Percentiles rank a stretch among this genome's conserved stretches.
phyloP scores from a whole-genome alignment of 1,140 invertebrate genomes.

The Sipha flava region DNA sequence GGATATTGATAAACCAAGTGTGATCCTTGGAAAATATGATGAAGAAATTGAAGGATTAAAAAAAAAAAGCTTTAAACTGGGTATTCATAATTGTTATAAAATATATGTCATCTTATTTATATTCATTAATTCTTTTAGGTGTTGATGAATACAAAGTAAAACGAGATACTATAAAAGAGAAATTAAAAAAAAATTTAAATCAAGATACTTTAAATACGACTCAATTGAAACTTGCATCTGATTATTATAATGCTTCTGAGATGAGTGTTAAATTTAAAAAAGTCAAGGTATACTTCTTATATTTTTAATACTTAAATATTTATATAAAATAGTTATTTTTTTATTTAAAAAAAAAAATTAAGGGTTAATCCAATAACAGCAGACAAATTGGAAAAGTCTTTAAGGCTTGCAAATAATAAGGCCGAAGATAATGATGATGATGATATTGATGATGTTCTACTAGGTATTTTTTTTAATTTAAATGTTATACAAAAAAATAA shows the following conservation, averaged over 20 bases:
- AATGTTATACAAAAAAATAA: neutral
- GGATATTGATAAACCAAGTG: constrained; percentile 75
- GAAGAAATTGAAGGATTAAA: constrained; percentile 82
- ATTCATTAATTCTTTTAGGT: constrained; percentile 40
- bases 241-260: constrained; percentile 81
- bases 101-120: neutral
- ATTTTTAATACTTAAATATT: neutral
- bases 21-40: constrained; percentile 82
- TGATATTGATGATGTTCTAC: constrained; percentile 11
- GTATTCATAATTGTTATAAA: constrained; percentile 42
- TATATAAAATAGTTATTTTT: neutral
- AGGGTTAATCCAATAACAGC: neutral
- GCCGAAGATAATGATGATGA: constrained; percentile 11
- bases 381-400: constrained; percentile 19
- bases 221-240: constrained; percentile 65
- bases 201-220: constrained; percentile 62
- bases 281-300: neutral
- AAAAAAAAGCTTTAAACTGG: constrained; percentile 71
- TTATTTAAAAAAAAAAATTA: constrained; percentile 6
- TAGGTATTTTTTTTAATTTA: neutral
- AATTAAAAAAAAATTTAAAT: constrained; percentile 54
- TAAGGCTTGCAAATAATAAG: constrained; percentile 2
- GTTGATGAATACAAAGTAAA: constrained; percentile 47
- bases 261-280: constrained; percentile 73
- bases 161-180: constrained; percentile 41